phyloP scores from a whole-genome alignment of 2,797 vertebrate species.

The Emydoidea blandingii region DNA sequence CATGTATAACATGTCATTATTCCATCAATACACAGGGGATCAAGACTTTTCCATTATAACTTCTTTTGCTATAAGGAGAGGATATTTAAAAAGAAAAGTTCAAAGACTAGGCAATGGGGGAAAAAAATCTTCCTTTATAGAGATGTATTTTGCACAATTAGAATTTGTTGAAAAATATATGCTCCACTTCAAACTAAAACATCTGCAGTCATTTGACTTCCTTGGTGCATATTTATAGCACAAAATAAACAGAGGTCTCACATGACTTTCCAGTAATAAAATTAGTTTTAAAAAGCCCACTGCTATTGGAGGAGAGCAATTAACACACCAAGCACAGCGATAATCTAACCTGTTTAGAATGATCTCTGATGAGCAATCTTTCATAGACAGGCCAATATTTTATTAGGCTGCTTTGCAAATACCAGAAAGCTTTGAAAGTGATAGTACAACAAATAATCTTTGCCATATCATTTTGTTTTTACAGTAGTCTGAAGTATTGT shows the following conservation, averaged over 20 bases:
- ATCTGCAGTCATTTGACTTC: slow-evolving; percentile 39
- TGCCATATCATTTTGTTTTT: slow-evolving; percentile 28
- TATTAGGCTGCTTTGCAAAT: slow-evolving; percentile 43
- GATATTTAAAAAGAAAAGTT: background rate
- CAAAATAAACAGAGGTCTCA: background rate
- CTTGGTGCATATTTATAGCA: slow-evolving; percentile 48
- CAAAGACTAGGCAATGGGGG: background rate
- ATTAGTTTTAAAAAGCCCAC: slow-evolving; percentile 10
- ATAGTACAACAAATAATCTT: slow-evolving; percentile 49
- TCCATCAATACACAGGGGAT: background rate
- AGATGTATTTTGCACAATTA: background rate
- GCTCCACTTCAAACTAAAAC: background rate
- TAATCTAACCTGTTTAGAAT: slow-evolving; percentile 13
- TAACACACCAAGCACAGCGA: slow-evolving; percentile 48
- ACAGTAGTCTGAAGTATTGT: slow-evolving; percentile 15
- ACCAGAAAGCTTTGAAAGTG: slow-evolving; percentile 44
- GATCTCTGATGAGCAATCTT: slow-evolving; percentile 48
- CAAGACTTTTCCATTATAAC: rapidly evolving
- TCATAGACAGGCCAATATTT: slow-evolving; percentile 13
- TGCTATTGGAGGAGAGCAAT: slow-evolving; percentile 58
- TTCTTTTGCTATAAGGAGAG: too few relatives aligned
- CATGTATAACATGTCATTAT: rapidly evolving
- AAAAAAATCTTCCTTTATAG: background rate
- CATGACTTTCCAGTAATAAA: slow-evolving; percentile 22
- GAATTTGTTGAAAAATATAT: slow-evolving; percentile 33